Evolutionary conservation across 2,888 invertebrate genomes (phyloP).

Genomic region (Mythimna vitellina): DNA sequence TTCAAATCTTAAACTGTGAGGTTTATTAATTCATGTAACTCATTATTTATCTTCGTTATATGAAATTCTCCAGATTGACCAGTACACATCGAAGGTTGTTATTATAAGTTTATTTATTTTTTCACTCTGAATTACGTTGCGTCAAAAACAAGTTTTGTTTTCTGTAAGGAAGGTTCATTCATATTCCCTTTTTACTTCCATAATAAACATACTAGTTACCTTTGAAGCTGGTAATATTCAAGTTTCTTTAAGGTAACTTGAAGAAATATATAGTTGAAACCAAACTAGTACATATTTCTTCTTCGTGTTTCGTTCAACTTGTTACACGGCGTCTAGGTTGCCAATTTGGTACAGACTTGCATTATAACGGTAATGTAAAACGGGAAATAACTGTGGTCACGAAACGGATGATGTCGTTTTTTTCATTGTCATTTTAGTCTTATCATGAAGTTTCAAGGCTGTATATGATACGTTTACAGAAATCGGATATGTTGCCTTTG

Average conservation of each 20-base stretch:
- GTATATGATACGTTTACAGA: constrained; percentile 53
- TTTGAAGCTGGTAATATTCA: constrained; percentile 42
- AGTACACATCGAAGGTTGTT: constrained; percentile 43
- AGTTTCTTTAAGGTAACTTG: constrained; percentile 17
- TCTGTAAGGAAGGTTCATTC: constrained; percentile 44
- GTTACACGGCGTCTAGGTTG: constrained; percentile 60
- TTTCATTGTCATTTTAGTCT: constrained; percentile 74
- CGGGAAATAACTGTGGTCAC: constrained; percentile 79
- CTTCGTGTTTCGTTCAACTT: constrained; percentile 54
- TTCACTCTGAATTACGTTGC: constrained; percentile 42
- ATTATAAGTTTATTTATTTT: constrained; percentile 44
- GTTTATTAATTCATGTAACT: constrained; percentile 25
- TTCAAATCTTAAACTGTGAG: constrained; percentile 29
- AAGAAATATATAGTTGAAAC: constrained; percentile 24
- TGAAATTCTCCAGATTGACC: constrained; percentile 49
- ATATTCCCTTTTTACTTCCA: constrained; percentile 51
- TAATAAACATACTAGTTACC: constrained; percentile 44
- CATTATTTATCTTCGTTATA: constrained; percentile 15
- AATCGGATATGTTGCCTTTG: constrained; percentile 47
- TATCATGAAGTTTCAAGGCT: constrained; percentile 74
- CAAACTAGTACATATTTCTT: constrained; percentile 34
- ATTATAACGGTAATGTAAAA: constrained; percentile 77
- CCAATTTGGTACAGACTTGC: constrained; percentile 76
- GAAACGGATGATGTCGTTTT: constrained; percentile 80
- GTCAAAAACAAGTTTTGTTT: constrained; percentile 44